Evolutionary conservation across 2,113 vertebrate species (phyloP).

Genomic region (Neolamprologus kungweensis): DNA sequence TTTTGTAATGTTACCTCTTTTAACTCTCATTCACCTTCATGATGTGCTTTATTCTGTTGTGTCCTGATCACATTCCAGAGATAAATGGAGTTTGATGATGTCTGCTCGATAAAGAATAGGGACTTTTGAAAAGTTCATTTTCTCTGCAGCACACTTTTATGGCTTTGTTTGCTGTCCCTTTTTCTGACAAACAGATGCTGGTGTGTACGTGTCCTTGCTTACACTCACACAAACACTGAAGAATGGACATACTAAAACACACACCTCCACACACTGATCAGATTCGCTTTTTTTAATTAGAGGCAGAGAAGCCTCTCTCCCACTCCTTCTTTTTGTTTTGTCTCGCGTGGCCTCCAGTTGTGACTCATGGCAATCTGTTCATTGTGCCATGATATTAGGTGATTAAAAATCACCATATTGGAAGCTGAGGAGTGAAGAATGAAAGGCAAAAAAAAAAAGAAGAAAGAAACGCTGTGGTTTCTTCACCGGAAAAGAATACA

Average conservation of each 20-base stretch:
- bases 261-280: constrained; percentile 11
- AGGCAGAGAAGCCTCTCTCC: neutral
- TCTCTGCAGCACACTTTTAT: neutral
- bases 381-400: constrained; percentile 68
- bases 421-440: constrained; percentile 32
- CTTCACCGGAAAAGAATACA: constrained; percentile 21
- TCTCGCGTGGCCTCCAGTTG: constrained; percentile 37
- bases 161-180: neutral
- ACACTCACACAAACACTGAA: neutral
- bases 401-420: constrained; percentile 67
- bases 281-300: constrained; percentile 54
- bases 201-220: neutral
- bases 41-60: neutral
- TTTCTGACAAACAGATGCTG: neutral
- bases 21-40: neutral
- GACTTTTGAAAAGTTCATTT: neutral
- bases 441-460: neutral
- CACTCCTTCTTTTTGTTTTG: constrained; percentile 30
- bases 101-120: neutral
- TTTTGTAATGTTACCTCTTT: neutral
- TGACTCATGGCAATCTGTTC: constrained; percentile 58
- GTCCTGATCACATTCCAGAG: neutral
- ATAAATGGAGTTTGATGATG: neutral
- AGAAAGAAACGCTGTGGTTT: neutral
- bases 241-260: neutral